These are phyloP conservation scores for Leptinotarsa tumamoca DNA, from an alignment of 2,888 invertebrate genomes.

Conservation along the genomic window DNA sequence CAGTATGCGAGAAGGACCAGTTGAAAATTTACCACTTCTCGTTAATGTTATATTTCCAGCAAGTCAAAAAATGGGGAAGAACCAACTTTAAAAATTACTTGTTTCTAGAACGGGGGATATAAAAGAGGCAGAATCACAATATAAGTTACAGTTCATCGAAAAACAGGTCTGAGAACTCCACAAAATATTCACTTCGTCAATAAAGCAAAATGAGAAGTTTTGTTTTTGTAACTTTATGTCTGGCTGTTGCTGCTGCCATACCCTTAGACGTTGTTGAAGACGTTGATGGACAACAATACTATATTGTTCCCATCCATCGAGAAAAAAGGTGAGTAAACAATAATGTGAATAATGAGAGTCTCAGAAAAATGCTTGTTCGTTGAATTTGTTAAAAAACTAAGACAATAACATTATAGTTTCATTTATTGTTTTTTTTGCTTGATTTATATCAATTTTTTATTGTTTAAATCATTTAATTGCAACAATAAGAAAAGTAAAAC, in stretches of 20 bases:
- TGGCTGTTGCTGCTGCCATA: constrained; percentile 35
- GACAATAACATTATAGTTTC: too few relatives aligned
- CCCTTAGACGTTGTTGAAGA: constrained; percentile 41
- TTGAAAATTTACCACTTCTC: not conserved
- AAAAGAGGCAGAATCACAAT: not conserved
- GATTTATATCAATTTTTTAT: too few relatives aligned
- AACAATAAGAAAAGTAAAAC: too few relatives aligned
- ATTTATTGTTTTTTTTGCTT: too few relatives aligned
- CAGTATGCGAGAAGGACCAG: not conserved
- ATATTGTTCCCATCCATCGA: constrained; percentile 37
- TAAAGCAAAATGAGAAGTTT: constrained; percentile 39
- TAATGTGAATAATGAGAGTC: too few relatives aligned
- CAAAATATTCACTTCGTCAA: not conserved
- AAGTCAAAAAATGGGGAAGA: not conserved
- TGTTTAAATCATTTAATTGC: too few relatives aligned
- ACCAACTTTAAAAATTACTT: not conserved
- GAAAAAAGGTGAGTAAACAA: constrained; percentile 39
- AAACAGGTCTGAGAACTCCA: not conserved
- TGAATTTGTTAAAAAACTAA: too few relatives aligned
- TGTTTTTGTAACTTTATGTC: constrained; percentile 26
- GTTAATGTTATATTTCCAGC: not conserved
- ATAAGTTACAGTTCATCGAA: not conserved
- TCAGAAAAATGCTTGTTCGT: too few relatives aligned
- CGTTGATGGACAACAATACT: constrained; percentile 38
- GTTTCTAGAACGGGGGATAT: not conserved